A percentile compares a stretch with the other conserved stretches of the same genome.
These are phyloP conservation scores for Mormyrus lacerda DNA, from an alignment of 2,113 vertebrate species.

Conservation along the genomic window DNA sequence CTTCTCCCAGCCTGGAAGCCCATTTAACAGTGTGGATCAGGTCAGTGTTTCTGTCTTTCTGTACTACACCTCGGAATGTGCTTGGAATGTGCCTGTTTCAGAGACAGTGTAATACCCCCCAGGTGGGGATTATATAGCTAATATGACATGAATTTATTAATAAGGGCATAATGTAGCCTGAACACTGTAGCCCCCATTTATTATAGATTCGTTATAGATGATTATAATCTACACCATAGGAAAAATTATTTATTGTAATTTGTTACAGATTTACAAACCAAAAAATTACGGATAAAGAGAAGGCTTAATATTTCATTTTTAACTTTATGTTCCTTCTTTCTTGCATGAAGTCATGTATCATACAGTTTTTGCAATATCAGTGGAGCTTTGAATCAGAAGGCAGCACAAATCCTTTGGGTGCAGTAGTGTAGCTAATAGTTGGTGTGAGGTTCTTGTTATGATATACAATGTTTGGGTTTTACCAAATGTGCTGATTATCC, in stretches of 20 bases:
- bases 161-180: not conserved
- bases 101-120: not conserved
- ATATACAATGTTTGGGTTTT: not conserved
- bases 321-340: not conserved
- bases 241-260: not conserved
- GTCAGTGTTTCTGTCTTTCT: not conserved
- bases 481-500: too few relatives aligned
- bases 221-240: not conserved
- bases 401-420: not conserved
- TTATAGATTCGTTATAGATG: not conserved
- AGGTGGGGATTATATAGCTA: not conserved
- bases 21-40: not conserved
- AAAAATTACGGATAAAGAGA: not conserved
- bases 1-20: not conserved
- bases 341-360: not conserved
- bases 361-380: not conserved
- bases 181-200: not conserved
- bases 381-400: not conserved
- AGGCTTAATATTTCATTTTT: not conserved
- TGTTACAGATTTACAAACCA: not conserved
- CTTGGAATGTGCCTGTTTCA: not conserved
- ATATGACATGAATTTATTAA: not conserved
- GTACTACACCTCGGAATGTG: not conserved
- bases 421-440: not conserved
- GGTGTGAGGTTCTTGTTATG: not conserved